phyloP scores from a whole-genome alignment of 2,797 vertebrate genomes.

The Crocidura indochinensis region DNA sequence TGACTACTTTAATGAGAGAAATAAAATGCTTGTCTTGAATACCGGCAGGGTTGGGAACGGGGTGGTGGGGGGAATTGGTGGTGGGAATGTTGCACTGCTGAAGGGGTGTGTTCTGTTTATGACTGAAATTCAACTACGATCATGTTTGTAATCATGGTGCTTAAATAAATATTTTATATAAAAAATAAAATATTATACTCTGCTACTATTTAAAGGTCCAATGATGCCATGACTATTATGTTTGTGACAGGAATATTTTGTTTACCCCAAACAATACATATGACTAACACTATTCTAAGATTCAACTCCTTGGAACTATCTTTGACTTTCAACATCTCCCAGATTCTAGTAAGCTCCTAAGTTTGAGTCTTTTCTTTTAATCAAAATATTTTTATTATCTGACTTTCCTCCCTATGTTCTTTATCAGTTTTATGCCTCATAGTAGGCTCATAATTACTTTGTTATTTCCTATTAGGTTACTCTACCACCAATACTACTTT shows the following conservation, averaged over 20 bases:
- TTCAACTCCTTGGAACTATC: background rate
- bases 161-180: too few species aligned
- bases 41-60: too few species aligned
- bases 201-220: background rate
- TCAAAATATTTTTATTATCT: conserved; percentile 15
- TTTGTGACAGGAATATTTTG: background rate
- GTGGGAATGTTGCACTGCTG: too few species aligned
- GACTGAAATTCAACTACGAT: too few species aligned
- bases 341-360: background rate
- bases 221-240: background rate
- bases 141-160: too few species aligned
- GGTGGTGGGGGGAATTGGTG: too few species aligned
- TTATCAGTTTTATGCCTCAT: background rate
- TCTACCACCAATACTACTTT: background rate
- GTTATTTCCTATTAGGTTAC: background rate
- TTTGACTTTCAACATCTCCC: background rate
- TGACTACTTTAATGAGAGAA: too few species aligned
- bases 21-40: too few species aligned
- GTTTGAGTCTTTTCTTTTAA: background rate
- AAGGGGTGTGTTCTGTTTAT: too few species aligned
- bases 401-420: background rate
- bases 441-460: background rate
- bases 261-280: background rate
- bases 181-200: background rate
- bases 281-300: background rate